These are phyloP conservation scores for Corella eumyota DNA, from an alignment of 23 tunicate species.

Conservation along the genomic window DNA sequence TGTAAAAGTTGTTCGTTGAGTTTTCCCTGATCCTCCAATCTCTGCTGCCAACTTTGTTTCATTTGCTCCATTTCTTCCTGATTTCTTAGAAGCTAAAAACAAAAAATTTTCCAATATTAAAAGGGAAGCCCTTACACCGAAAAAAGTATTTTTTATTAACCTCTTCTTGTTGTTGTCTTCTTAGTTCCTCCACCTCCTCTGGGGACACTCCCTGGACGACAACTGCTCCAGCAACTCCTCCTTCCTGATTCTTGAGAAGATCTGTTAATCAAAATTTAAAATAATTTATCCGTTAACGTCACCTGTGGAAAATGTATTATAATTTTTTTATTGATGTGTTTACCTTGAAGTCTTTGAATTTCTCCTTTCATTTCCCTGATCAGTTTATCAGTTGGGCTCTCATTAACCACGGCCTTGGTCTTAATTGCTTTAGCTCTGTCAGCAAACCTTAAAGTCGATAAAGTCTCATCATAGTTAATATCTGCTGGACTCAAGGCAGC, in stretches of 20 bases:
- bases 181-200: conserved; percentile 84
- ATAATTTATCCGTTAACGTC: not conserved
- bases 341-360: conserved; percentile 77
- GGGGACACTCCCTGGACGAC: conserved; percentile 74
- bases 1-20: conserved; percentile 28
- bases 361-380: conserved; percentile 91
- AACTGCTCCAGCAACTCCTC: conserved; percentile 30
- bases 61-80: conserved; percentile 83
- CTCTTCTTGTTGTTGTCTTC: conserved; percentile 52
- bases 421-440: conserved; percentile 92
- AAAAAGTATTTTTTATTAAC: conserved; percentile 10
- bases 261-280: conserved; percentile 7
- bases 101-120: not conserved
- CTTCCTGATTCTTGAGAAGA: conserved; percentile 39
- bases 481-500: conserved; percentile 95
- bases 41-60: conserved; percentile 81
- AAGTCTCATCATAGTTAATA: conserved; percentile 84
- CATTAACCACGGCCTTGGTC: conserved; percentile 86
- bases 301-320: not conserved
- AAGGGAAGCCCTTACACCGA: not conserved
- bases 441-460: conserved; percentile 86
- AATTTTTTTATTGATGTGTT: not conserved
- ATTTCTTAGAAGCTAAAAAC: conserved; percentile 40
- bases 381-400: conserved; percentile 85
- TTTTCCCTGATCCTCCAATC: conserved; percentile 58